Evolutionary conservation across 2,113 vertebrate genomes (phyloP).

Genomic region (Atherinomorus stipes): DNA sequence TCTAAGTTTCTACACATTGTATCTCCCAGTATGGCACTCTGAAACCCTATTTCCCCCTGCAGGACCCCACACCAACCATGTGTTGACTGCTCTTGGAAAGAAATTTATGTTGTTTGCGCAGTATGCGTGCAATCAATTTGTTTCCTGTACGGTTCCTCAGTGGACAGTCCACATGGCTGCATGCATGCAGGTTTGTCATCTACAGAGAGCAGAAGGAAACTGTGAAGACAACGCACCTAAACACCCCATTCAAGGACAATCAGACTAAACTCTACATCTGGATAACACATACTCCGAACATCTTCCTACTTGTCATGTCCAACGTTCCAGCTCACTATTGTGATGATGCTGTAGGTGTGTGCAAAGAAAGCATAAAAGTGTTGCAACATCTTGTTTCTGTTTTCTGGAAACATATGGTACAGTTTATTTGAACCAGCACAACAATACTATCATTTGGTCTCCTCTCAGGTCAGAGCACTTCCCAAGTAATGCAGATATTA

Average conservation of each 20-base stretch:
- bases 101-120: slow-evolving; percentile 9
- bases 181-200: neutral
- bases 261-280: slow-evolving; percentile 62
- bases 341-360: slow-evolving; percentile 23
- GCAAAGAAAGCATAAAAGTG: neutral
- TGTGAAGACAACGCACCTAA: slow-evolving; percentile 43
- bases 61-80: slow-evolving; percentile 1
- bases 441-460: no score
- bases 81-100: neutral
- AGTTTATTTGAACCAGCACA: slow-evolving; percentile 26
- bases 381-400: slow-evolving; percentile 24
- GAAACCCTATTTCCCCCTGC: neutral
- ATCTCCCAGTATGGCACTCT: neutral
- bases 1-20: neutral
- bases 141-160: slow-evolving; percentile 20
- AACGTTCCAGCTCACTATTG: slow-evolving; percentile 1
- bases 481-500: slow-evolving; percentile 16
- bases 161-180: slow-evolving; percentile 10
- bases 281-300: slow-evolving; percentile 44
- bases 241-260: slow-evolving; percentile 29
- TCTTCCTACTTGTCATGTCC: slow-evolving; percentile 38
- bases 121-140: slow-evolving; percentile 21
- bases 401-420: slow-evolving; percentile 40
- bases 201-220: slow-evolving; percentile 25
- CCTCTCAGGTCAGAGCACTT: slow-evolving; percentile 31